Base-by-base conservation (phyloP, 2,113 vertebrate species). In the Salvelinus fontinalis region DNA sequence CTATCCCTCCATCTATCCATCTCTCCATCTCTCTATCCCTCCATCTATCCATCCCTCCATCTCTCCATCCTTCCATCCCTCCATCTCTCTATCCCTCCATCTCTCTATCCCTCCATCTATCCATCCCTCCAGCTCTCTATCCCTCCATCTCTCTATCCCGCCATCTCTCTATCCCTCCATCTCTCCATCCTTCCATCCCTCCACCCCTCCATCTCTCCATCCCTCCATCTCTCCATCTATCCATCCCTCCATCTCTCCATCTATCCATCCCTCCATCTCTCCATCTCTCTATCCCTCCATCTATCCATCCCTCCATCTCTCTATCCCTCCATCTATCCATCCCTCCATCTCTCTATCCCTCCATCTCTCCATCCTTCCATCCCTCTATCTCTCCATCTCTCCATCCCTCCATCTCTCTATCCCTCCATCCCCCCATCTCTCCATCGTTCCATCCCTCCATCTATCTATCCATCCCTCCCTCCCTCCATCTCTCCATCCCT, bases 201-300 rank as follows among this genome's bases (percentile, higher is more conserved):
- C 71, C 66, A 20, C 51, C 75, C 0, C 49, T 51, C 49, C 0
- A 16, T 4, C 49, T 2, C 0, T 54, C 49, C 1, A 54, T 18
- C 2, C 2, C 2, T 44, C 7, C 39, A 44, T 2, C 39, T 1
- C 8, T 44, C 39, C 0, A 44, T 2, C 39, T 1, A 2, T 44
- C 39, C 0, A 44, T 44, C 39, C 77, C 75, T 79, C 71, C 74
- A 20, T 51, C 73, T 0, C 3, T 54, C 49, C 3, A 16, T 51
- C 14, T 3, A 0, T 16, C 14, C 12, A 51, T 16, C 7, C 7
- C 7, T 39, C 39, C 8, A 18, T 54, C 14, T 0, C 16, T 54
- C 49, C 14, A 54, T 54, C 39, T 76, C 77, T 81, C 71, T 73
- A 20, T 57, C 75, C 1, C 3, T 54, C 49, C 14, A 16, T 51